Conservation (phyloP, 1,140 invertebrate species). For the Schlechtendalia chinensis region DNA sequence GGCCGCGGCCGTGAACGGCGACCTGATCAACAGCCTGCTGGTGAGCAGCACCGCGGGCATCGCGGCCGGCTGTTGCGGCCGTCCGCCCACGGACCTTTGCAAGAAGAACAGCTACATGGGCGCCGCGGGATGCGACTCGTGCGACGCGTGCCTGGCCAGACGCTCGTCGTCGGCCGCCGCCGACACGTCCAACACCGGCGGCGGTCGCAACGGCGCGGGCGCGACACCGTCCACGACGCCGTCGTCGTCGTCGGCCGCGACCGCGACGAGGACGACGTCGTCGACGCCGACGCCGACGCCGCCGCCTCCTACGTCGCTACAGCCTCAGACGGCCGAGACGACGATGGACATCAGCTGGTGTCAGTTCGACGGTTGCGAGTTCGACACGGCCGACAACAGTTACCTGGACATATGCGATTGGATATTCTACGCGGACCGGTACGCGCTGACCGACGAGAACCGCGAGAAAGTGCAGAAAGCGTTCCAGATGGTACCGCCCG, state of each 20-base stretch:
- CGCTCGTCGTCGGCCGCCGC: not conserved
- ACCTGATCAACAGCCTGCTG: not conserved
- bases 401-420: conserved; percentile 46
- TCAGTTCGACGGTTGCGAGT: conserved; percentile 44
- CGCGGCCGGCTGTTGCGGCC: not conserved
- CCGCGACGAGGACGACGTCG: not conserved
- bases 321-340: conserved; percentile 26
- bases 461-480: conserved; percentile 33
- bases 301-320: not conserved
- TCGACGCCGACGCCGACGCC: not conserved
- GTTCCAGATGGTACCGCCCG: conserved; percentile 41
- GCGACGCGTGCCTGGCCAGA: not conserved
- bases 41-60: not conserved
- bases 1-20: not conserved
- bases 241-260: not conserved
- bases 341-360: conserved; percentile 48
- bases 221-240: not conserved
- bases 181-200: not conserved
- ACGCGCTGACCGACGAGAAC: conserved; percentile 31
- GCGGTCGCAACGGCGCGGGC: too few relatives aligned
- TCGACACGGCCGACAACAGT: conserved; percentile 44
- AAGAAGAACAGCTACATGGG: conserved; percentile 45
- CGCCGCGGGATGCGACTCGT: conserved; percentile 29
- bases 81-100: conserved; percentile 16
- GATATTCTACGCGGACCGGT: conserved; percentile 45